These are phyloP conservation scores for Oreohelix idahoensis DNA, from an alignment of 1,140 invertebrate genomes.

Conservation along the genomic window DNA sequence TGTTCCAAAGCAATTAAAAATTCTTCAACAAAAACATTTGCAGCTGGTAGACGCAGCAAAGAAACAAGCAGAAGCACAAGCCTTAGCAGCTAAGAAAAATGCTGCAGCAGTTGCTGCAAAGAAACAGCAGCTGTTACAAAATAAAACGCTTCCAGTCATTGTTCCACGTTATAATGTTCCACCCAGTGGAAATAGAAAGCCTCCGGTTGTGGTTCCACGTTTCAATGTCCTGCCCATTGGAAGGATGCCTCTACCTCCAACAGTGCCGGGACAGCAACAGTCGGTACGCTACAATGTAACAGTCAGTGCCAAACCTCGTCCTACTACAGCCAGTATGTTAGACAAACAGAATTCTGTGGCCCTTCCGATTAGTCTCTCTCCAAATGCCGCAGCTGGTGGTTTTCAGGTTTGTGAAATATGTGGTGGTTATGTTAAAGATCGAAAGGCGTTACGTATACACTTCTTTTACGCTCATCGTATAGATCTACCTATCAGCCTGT, in stretches of 20 bases:
- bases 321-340: slow-evolving; percentile 34
- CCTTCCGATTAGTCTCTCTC: background rate
- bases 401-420: slow-evolving; percentile 72
- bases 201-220: background rate
- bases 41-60: slow-evolving; percentile 13
- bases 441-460: slow-evolving; percentile 69
- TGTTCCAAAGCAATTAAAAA: slow-evolving; percentile 44
- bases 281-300: background rate
- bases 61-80: slow-evolving; percentile 29
- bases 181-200: background rate
- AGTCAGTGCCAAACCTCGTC: background rate
- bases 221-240: background rate
- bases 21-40: slow-evolving; percentile 27
- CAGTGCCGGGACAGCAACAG: background rate
- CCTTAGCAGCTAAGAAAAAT: slow-evolving; percentile 34
- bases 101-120: slow-evolving; percentile 24
- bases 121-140: slow-evolving; percentile 19
- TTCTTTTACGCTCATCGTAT: slow-evolving; percentile 70
- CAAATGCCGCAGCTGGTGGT: slow-evolving; percentile 33
- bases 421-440: slow-evolving; percentile 70
- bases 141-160: background rate
- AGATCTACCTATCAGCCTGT: slow-evolving; percentile 63
- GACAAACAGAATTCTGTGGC: slow-evolving; percentile 28
- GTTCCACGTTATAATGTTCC: slow-evolving; percentile 6
- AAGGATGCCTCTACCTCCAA: background rate